A percentile compares a stretch with the other conserved stretches of the same genome.
Conservation (phyloP, 2,888 invertebrate genomes). For the Anaspis maculata region DNA sequence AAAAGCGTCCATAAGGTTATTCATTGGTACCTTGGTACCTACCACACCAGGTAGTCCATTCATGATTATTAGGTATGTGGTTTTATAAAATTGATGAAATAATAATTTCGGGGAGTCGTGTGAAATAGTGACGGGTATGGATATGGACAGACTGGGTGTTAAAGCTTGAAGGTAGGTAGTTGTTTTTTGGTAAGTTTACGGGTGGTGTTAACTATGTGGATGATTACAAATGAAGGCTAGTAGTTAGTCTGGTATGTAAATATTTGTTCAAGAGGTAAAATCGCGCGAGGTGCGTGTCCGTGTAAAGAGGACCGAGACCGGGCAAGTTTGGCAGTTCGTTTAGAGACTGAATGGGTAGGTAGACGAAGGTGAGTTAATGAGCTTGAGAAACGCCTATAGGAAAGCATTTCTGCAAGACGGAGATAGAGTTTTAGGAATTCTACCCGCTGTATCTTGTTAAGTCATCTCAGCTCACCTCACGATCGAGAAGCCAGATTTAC, state of each 20-base stretch:
- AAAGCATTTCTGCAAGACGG: slow-evolving; percentile 20
- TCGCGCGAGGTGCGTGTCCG: slow-evolving; percentile 20
- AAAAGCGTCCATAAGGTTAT: too few species aligned
- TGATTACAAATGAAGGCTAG: slow-evolving; percentile 32
- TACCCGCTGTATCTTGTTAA: slow-evolving; percentile 42
- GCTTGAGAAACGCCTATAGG: slow-evolving; percentile 30
- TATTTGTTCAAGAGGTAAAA: slow-evolving; percentile 35
- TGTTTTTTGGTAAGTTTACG: slow-evolving; percentile 22
- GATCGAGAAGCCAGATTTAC: too few species aligned
- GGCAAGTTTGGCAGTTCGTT: slow-evolving; percentile 37
- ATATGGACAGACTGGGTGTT: background rate
- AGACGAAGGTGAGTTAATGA: slow-evolving; percentile 42
- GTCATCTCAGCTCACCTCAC: too few species aligned
- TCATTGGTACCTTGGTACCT: too few species aligned
- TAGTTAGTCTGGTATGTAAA: slow-evolving; percentile 37
- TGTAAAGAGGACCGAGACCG: slow-evolving; percentile 24
- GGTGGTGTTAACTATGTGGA: slow-evolving; percentile 28
- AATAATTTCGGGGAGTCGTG: too few species aligned
- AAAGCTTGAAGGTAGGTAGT: too few species aligned
- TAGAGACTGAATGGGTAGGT: slow-evolving; percentile 32
- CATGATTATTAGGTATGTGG: too few species aligned
- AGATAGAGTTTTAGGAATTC: slow-evolving; percentile 37
- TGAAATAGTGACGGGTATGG: background rate
- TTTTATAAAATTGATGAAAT: too few species aligned
- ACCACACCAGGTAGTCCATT: too few species aligned